Percentiles rank a stretch among this genome's conserved stretches.
Conservation (phyloP, 1,140 invertebrate species). For the Asbolus verrucosus region DNA sequence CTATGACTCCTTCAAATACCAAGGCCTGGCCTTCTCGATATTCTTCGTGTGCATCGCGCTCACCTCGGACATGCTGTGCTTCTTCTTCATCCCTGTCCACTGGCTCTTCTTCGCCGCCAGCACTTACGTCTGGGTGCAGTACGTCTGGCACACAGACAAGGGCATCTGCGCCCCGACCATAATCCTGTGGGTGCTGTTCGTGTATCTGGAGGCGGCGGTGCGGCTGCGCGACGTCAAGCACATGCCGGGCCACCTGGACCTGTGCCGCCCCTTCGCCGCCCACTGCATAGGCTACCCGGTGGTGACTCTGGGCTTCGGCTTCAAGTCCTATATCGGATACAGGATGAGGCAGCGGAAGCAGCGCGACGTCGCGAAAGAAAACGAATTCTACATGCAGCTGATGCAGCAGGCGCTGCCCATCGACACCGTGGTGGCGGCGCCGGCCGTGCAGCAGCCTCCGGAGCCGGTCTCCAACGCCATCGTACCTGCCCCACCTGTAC, state of each 20-base stretch:
- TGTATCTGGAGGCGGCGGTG: conserved; percentile 94
- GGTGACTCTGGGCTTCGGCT: conserved; percentile 95
- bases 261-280: conserved; percentile 97
- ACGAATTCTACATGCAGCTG: conserved; percentile 95
- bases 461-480: conserved; percentile 30
- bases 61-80: conserved; percentile 98
- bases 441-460: conserved; percentile 30
- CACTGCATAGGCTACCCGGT: conserved; percentile 98
- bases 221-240: conserved; percentile 88
- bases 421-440: conserved; percentile 68
- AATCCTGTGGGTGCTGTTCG: conserved; percentile 93
- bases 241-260: conserved; percentile 90
- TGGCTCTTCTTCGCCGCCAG: conserved; percentile 98
- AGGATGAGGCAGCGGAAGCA: conserved; percentile 89
- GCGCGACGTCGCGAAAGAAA: conserved; percentile 93
- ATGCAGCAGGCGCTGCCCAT: conserved; percentile 90
- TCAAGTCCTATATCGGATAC: conserved; percentile 89
- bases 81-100: conserved; percentile 98
- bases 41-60: conserved; percentile 98
- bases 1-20: conserved; percentile 98
- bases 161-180: conserved; percentile 94
- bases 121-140: conserved; percentile 99
- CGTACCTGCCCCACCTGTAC: conserved; percentile 43
- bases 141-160: conserved; percentile 97
- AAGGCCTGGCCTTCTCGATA: conserved; percentile 98